Evolutionary conservation across 2,113 vertebrate species (phyloP).

Genomic region (Benitochromis conjunctus): DNA sequence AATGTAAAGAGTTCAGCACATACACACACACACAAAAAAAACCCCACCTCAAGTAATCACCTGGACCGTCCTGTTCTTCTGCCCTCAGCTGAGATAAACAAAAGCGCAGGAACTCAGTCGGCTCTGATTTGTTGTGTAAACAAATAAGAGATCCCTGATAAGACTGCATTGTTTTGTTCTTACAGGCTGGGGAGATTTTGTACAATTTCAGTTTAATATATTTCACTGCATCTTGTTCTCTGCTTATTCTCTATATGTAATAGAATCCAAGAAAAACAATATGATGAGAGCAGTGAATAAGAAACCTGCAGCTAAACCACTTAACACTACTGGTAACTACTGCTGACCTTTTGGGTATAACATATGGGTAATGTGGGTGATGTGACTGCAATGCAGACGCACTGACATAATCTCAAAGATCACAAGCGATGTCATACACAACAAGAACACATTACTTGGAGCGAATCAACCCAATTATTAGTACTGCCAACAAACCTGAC

Average conservation of each 20-base stretch:
- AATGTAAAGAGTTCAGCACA: neutral
- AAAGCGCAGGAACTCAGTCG: neutral
- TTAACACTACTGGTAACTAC: neutral
- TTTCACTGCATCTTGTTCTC: neutral
- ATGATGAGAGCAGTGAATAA: neutral
- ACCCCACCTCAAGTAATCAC: neutral
- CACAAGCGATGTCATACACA: neutral
- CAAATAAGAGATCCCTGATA: conserved; percentile 16
- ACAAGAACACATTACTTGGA: neutral
- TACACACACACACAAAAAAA: neutral
- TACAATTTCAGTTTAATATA: neutral
- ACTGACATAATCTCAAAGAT: neutral
- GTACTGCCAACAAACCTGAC: neutral
- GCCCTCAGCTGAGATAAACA: conserved; percentile 3
- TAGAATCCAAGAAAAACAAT: neutral
- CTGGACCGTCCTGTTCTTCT: neutral
- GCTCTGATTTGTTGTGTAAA: conserved; percentile 41
- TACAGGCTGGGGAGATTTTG: neutral
- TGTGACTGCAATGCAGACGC: neutral
- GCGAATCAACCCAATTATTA: neutral
- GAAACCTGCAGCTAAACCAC: neutral
- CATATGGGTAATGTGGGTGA: neutral
- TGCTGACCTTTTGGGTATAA: neutral
- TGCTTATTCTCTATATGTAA: neutral
- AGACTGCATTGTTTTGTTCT: neutral